Conservation (phyloP, 2,113 vertebrate genomes). For the Brienomyrus longianalis region DNA sequence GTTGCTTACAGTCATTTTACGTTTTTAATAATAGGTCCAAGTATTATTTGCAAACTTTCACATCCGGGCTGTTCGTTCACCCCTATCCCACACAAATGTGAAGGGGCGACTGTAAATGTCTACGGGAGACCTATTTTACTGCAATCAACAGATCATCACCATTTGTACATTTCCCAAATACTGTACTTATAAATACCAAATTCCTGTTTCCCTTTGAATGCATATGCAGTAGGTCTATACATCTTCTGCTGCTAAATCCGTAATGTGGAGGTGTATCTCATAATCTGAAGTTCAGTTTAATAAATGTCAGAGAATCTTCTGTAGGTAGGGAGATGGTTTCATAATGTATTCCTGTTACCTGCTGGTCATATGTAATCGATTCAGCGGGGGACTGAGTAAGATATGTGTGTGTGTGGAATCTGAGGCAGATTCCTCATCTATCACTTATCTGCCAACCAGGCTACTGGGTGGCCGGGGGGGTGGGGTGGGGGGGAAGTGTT, state of each 20-base stretch:
- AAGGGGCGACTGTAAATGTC: constrained; percentile 15
- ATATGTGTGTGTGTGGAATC: background rate
- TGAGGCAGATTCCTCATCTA: background rate
- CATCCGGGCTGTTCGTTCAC: background rate
- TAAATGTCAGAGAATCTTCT: constrained; percentile 33
- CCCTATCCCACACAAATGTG: background rate
- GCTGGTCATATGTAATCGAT: background rate
- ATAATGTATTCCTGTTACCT: constrained; percentile 40
- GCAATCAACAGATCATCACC: constrained; percentile 28
- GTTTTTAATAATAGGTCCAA: background rate
- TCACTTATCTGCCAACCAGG: background rate
- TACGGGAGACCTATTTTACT: constrained; percentile 33
- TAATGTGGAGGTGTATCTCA: constrained; percentile 39
- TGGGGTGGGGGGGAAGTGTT: background rate
- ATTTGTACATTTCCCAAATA: constrained; percentile 43
- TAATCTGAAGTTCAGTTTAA: constrained; percentile 27
- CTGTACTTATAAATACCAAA: constrained; percentile 48
- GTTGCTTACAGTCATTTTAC: background rate
- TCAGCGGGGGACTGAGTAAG: background rate
- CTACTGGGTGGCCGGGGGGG: background rate
- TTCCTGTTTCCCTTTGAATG: constrained; percentile 43
- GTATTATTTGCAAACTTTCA: background rate
- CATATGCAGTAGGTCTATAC: constrained; percentile 27
- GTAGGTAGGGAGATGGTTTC: constrained; percentile 26
- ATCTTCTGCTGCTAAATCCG: constrained; percentile 50